Evolutionary conservation across 2,888 invertebrate genomes (phyloP), one percentile per base, ranked within the genome.

Genomic region (Pyrgus malvae): DNA sequence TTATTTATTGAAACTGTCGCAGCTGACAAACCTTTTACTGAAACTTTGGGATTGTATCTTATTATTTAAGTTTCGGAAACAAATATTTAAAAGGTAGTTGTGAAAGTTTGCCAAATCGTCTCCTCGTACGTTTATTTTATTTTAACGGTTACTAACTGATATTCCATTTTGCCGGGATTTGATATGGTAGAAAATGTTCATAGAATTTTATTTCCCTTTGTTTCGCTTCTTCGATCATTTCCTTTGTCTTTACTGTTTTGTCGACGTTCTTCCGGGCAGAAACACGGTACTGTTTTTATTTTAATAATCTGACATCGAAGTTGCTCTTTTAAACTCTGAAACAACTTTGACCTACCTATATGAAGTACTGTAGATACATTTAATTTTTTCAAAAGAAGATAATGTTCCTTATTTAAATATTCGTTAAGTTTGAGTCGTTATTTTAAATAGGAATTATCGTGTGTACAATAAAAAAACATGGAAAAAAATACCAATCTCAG

Each of bases 131-230:
- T 5, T 40, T 12, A 40, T n/a, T n/a, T 21, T 23, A 40, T 40
- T n/a, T 40, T 16, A 21, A 40, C 16, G 14, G 16, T 9, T 2
- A 14, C 16, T 21, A 12, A 5, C 41, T 11, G 7, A 41, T 27
- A 40, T 27, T 14, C 25, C 12, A 14, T 27, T 41, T 25, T 23
- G 23, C 11, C 23, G 12, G 11, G 40, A 9, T 29, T 8, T 6
- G 27, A 9, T 11, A 16, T 25, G 14, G n/a, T 25, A 48, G 16
- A 27, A 38, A 17, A 40, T 21, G 19, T 23, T 48, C n/a, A 42
- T 42, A n/a, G 25, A 41, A 8, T 50, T 42, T 42, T 23, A 50
- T 50, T 25, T 42, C 21, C 35, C 41, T 41, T 42, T 23, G 33
- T 42, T 41, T 50, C 25, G 3, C 16, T 35, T 7, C 23, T 21